Percentiles rank a stretch among this genome's conserved stretches.
Conservation (phyloP, 2,888 invertebrate species). For the Hetaerina titia region DNA sequence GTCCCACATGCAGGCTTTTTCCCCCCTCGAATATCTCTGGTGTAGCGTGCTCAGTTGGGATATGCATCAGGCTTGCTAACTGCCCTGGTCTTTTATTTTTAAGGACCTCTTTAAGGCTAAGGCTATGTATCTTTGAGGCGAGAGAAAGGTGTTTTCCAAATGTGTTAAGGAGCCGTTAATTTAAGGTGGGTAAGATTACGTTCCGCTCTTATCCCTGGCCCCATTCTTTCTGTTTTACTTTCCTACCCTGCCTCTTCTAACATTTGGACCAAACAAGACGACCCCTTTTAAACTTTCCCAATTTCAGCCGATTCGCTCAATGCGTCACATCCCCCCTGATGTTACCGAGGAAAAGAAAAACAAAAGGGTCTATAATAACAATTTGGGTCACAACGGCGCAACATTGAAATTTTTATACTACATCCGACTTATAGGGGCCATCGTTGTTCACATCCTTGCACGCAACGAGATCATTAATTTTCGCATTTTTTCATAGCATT, state of each 20-base stretch:
- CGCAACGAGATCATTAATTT: neutral
- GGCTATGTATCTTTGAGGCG: conserved; percentile 37
- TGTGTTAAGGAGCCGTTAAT: conserved; percentile 28
- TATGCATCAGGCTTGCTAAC: conserved; percentile 13
- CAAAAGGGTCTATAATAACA: neutral
- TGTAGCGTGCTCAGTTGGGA: neutral
- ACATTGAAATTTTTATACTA: neutral
- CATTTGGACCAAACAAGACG: neutral
- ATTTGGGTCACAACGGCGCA: neutral
- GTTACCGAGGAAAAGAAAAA: neutral
- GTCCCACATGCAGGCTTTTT: neutral
- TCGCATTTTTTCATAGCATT: neutral
- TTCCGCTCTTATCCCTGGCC: neutral
- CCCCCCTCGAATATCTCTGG: neutral
- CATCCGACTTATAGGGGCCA: neutral
- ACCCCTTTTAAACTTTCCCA: conserved; percentile 44
- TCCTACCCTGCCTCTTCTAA: neutral
- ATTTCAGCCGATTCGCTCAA: conserved; percentile 23
- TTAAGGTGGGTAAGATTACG: conserved; percentile 45
- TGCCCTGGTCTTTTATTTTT: neutral
- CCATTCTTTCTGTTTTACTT: conserved; percentile 25
- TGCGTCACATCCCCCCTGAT: neutral
- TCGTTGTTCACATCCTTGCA: neutral
- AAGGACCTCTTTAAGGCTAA: conserved; percentile 28
- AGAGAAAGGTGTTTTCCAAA: conserved; percentile 29